Evolutionary conservation across 2,888 invertebrate genomes (phyloP).

Genomic region (Oasisia sp.): DNA sequence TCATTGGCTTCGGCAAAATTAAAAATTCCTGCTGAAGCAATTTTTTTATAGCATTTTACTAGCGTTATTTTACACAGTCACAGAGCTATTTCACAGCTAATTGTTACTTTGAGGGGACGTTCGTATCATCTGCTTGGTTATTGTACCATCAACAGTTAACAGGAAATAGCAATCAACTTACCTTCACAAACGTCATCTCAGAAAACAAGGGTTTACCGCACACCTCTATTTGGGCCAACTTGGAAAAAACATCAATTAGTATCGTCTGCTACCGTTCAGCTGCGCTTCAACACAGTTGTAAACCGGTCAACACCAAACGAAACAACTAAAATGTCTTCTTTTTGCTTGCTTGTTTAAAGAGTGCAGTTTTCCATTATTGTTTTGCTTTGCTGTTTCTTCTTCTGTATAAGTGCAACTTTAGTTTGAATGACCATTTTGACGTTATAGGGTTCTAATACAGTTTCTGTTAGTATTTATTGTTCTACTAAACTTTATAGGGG

Average conservation of each 20-base stretch:
- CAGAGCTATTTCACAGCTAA: too few relatives aligned
- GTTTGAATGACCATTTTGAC: not conserved
- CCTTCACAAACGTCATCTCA: too few relatives aligned
- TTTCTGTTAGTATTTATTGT: not conserved
- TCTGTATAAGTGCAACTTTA: not conserved
- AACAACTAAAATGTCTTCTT: not conserved
- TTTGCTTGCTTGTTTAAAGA: not conserved
- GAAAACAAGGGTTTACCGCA: not conserved
- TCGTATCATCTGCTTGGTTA: too few relatives aligned
- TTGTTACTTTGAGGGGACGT: too few relatives aligned
- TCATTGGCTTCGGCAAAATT: too few relatives aligned
- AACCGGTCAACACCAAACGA: not conserved
- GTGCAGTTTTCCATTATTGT: not conserved
- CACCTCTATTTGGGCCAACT: not conserved
- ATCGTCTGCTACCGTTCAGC: not conserved
- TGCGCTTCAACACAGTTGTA: not conserved
- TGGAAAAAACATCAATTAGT: not conserved
- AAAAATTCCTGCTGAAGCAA: too few relatives aligned
- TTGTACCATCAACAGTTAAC: too few relatives aligned
- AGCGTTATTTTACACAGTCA: too few relatives aligned
- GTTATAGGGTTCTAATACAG: not conserved
- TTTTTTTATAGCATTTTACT: too few relatives aligned
- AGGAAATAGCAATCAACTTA: not conserved
- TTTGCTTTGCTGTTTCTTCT: not conserved
- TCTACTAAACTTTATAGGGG: not conserved